These are phyloP conservation scores for Charadrius vociferus DNA, from an alignment of 2,113 vertebrate species.

Conservation along the genomic window DNA sequence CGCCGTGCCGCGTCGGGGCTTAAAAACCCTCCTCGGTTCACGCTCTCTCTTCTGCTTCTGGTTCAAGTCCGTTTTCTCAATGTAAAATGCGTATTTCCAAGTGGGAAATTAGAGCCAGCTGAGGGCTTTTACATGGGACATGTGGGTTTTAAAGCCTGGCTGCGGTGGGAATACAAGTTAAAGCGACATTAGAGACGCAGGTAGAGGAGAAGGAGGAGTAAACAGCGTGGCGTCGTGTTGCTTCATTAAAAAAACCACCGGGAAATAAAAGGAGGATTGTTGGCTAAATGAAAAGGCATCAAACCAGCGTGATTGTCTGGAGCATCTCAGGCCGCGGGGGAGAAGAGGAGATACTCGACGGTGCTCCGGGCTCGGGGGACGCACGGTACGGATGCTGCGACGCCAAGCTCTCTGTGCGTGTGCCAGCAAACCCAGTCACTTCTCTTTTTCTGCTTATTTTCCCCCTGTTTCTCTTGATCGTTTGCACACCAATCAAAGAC, in stretches of 20 bases:
- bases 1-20: fast-evolving
- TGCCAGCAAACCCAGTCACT: background rate
- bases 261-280: background rate
- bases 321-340: background rate
- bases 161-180: background rate
- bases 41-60: background rate
- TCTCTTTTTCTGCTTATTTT: background rate
- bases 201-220: background rate
- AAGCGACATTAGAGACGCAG: background rate
- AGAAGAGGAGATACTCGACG: background rate
- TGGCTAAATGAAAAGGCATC: background rate
- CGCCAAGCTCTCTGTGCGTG: background rate
- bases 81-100: background rate
- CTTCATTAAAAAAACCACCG: background rate
- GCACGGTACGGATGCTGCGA: fast-evolving
- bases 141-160: background rate
- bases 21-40: background rate
- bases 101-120: background rate
- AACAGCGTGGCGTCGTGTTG: background rate
- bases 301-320: background rate
- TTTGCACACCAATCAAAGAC: constrained; percentile 28
- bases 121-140: background rate
- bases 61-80: background rate
- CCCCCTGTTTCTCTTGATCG: background rate
- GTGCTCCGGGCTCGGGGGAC: background rate